Base-by-base conservation (phyloP, 2,797 vertebrate genomes). In the Sebastes paucispinis region DNA sequence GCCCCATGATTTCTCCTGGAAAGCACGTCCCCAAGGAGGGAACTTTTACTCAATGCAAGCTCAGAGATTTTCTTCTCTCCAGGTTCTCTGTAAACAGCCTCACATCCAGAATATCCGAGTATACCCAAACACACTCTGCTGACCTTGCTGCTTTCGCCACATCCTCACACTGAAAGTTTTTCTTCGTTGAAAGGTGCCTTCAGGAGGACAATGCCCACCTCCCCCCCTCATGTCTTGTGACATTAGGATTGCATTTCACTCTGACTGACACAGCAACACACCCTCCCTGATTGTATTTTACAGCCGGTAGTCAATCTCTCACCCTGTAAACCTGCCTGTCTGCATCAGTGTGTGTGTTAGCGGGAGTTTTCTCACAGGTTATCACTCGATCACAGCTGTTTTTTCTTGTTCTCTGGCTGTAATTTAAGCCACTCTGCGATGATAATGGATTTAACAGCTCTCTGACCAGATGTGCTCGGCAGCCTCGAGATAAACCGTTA, bases 301-400 rank as follows among this genome's bases (percentile, higher is more conserved):
- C 89, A 80, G 66, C 83, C 73, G 78, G 84, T 83, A 91, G 93
- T 93, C 92, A 89, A 90, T 94, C 92, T 92, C 75, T 93, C 92
- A 89, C 89, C 89, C 88, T 89, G 89, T 94, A 90, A 94, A 94
- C 52, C 88, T 85, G 89, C 84, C 32, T 55, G 80, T 50, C 81
- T 77, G 78, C 75, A 86, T 92, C 80, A 78, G 65, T 60, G 60
- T 31, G 18, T 2, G 20, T 10, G 69, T 88, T 81, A 85, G 86
- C 36, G 57, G 29, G 76, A 64, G 68, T 86, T 91, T 93, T 90
- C 91, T 94, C 81, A 85, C 91, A 93, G 88, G 91, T 94, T 94
- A 93, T 94, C 89, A 73, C 89, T 92, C 91, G 14, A 66, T 91
- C 34, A 84, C 90, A 77, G 89, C 87, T 87, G 90, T 75, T 89